Evolutionary conservation across 2,888 invertebrate genomes (phyloP).

Genomic region (Polietes domitor): DNA sequence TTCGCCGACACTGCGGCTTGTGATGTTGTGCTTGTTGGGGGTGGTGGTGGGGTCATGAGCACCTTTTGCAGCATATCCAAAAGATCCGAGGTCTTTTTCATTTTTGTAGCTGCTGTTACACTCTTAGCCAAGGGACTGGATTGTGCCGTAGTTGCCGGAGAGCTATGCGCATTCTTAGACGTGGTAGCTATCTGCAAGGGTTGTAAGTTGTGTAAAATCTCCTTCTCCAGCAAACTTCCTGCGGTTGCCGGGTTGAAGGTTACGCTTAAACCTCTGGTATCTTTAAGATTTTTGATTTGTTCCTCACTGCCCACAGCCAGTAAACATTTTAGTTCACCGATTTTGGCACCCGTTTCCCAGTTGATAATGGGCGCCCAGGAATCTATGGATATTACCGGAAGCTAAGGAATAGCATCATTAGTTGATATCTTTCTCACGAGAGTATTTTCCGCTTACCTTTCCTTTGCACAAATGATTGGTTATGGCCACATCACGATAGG

Average conservation of each 20-base stretch:
- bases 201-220: conserved; percentile 41
- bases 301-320: conserved; percentile 84
- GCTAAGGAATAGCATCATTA: conserved; percentile 74
- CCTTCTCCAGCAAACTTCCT: conserved; percentile 19
- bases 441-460: conserved; percentile 79
- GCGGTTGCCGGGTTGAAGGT: neutral
- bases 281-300: conserved; percentile 83
- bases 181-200: conserved; percentile 52
- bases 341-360: conserved; percentile 79
- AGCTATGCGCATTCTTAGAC: conserved; percentile 2
- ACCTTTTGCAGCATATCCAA: conserved; percentile 75
- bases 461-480: conserved; percentile 82
- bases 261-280: conserved; percentile 73
- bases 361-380: conserved; percentile 83
- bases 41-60: conserved; percentile 62
- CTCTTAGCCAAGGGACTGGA: conserved; percentile 8
- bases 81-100: conserved; percentile 73
- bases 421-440: neutral
- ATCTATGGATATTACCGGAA: conserved; percentile 84
- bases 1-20: conserved; percentile 13
- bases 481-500: conserved; percentile 83
- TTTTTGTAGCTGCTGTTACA: conserved; percentile 26
- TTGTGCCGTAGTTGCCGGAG: neutral
- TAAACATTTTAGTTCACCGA: conserved; percentile 83
- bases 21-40: neutral